Conservation (phyloP, 2,888 invertebrate genomes). For the Drosophila formosana region DNA sequence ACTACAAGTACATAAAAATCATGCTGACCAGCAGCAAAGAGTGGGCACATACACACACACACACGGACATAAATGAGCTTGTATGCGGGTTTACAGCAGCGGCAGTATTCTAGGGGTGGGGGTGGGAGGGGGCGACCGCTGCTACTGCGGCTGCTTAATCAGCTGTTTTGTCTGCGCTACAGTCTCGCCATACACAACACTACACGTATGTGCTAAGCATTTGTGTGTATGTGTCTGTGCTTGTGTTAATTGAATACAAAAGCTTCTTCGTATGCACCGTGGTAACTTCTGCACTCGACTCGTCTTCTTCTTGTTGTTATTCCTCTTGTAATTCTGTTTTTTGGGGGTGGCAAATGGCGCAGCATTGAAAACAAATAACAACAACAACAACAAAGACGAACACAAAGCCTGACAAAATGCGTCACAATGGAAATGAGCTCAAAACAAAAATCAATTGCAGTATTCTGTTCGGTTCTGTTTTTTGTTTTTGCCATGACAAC, state of each 20-base stretch:
- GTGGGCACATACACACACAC: slow-evolving; percentile 33
- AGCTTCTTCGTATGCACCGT: slow-evolving; percentile 20
- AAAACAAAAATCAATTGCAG: slow-evolving; percentile 59
- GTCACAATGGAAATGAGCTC: slow-evolving; percentile 37
- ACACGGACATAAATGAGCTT: background rate
- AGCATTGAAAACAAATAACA: slow-evolving; percentile 35
- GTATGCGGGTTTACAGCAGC: slow-evolving; percentile 8
- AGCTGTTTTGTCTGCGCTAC: slow-evolving; percentile 50
- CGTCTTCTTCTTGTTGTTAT: slow-evolving; percentile 4
- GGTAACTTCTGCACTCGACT: slow-evolving; percentile 29
- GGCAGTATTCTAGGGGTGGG: background rate
- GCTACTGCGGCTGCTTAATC: slow-evolving; percentile 44
- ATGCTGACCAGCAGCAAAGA: slow-evolving; percentile 44
- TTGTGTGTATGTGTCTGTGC: slow-evolving; percentile 3
- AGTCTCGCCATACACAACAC: slow-evolving; percentile 23
- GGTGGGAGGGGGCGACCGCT: background rate
- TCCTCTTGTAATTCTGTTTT: slow-evolving; percentile 12
- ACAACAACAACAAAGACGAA: slow-evolving; percentile 31
- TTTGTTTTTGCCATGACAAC: slow-evolving; percentile 30
- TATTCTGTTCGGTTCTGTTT: slow-evolving; percentile 10
- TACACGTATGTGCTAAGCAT: background rate
- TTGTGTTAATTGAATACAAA: slow-evolving; percentile 47
- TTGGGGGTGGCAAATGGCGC: slow-evolving; percentile 50
- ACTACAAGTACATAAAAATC: slow-evolving; percentile 16
- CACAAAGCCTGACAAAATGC: slow-evolving; percentile 30